phyloP scores from a whole-genome alignment of 2,797 vertebrate species.

The Petrocephalus sullivani region DNA sequence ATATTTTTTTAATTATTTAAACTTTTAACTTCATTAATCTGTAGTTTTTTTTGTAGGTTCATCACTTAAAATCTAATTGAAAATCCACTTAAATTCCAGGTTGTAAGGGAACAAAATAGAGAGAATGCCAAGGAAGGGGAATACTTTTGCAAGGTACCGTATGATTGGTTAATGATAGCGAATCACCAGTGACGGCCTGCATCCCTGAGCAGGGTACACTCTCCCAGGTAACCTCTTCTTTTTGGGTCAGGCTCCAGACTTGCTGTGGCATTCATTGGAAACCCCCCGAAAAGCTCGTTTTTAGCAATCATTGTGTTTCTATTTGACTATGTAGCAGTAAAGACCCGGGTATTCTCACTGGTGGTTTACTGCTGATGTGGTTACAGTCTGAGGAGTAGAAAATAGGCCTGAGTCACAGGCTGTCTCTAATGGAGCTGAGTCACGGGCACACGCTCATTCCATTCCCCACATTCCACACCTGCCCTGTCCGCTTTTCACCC shows the following conservation, averaged over 20 bases:
- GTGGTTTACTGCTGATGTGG: neutral
- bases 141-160: too few relatives aligned
- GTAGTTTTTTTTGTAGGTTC: too few relatives aligned
- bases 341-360: neutral
- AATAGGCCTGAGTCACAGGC: neutral
- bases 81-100: too few relatives aligned
- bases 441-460: neutral
- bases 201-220: neutral
- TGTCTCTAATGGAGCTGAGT: neutral
- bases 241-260: neutral
- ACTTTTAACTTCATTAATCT: too few relatives aligned
- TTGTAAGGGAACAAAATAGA: too few relatives aligned
- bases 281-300: neutral
- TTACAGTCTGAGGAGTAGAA: neutral
- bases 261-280: neutral
- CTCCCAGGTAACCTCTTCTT: neutral
- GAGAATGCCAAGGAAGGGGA: too few relatives aligned
- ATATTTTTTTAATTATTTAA: too few relatives aligned
- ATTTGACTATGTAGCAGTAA: neutral
- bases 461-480: neutral
- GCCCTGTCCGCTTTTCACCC: neutral
- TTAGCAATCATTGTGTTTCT: neutral
- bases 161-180: neutral
- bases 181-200: neutral
- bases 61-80: too few relatives aligned